Conservation (phyloP, 2,888 invertebrate genomes). For the Fragum fragum region DNA sequence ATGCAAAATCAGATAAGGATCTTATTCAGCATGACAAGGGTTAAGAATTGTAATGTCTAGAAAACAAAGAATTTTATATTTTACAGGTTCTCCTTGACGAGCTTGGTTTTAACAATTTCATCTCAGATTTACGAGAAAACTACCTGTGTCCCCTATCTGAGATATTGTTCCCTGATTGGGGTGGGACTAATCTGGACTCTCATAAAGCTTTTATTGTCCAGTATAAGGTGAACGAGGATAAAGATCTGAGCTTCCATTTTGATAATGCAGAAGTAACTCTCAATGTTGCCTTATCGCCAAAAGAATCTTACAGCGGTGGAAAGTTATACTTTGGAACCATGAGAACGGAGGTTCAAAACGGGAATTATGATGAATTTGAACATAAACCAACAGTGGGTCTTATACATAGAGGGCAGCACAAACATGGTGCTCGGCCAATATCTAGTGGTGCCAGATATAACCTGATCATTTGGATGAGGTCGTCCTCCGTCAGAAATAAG, state of each 20-base stretch:
- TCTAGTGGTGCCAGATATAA: conserved; percentile 86
- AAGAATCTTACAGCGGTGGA: conserved; percentile 85
- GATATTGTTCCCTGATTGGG: conserved; percentile 85
- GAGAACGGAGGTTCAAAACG: conserved; percentile 70
- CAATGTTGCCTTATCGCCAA: conserved; percentile 85
- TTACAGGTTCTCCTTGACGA: conserved; percentile 86
- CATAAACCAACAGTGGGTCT: conserved; percentile 83
- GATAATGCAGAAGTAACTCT: conserved; percentile 88
- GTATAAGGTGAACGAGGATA: conserved; percentile 85
- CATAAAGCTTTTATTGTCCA: conserved; percentile 87
- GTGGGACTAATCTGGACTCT: conserved; percentile 86
- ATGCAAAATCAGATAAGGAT: too few relatives aligned
- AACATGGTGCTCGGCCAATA: conserved; percentile 87
- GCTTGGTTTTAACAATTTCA: conserved; percentile 85
- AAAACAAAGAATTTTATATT: conserved; percentile 29
- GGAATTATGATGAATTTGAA: conserved; percentile 58
- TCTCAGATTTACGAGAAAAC: conserved; percentile 83
- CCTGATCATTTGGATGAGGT: conserved; percentile 87
- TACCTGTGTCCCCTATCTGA: conserved; percentile 85
- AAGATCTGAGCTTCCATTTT: conserved; percentile 86
- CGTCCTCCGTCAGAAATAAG: conserved; percentile 85
- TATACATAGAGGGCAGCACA: conserved; percentile 87
- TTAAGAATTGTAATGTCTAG: too few relatives aligned
- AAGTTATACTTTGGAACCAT: conserved; percentile 86
- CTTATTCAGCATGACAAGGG: too few relatives aligned